Evolutionary conservation across 2,113 vertebrate genomes (phyloP), one percentile per base, ranked within the genome.

Genomic region (Balaeniceps rex): DNA sequence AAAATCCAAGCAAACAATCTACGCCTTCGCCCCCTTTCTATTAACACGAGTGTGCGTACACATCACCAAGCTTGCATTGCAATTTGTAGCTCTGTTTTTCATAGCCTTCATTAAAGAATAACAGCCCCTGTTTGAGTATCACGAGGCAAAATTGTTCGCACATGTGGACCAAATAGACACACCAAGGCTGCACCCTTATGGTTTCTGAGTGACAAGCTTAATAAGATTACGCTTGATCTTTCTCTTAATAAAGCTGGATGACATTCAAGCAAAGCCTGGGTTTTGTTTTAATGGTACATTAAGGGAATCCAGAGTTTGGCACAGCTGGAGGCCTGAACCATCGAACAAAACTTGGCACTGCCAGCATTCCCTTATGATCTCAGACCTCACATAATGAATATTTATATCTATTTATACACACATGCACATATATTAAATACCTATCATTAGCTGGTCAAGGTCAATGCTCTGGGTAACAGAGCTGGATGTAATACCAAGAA

Each of bases 241-340:
- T 94, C 83, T 97, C 83, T 96, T 96, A 94, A 95, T 96, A 96
- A 96, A 87, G 92, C 82, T 97, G 95, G 94, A 96, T 93, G 92
- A 96, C 92, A 78, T 93, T 96, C 94, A 97, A 94, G 83, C 54
- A 87, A 91, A 95, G 94, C 83, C 87, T 91, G 92, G 47, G 68
- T 9, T 74, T 94, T 96, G 88, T 95, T 97, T 90, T 94, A 91
- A 93, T 76, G 90, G 91, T 93, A 80, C 44, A 34, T 91, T 93
- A 94, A 95, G 87, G 83, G 87, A 97, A 86, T 33, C 71, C 88
- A 80, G 77, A 94, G 90, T 69, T 79, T 97, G 97, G 94, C 94
- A 90, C 92, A 96, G 94, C 94, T 93, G 92, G 95, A 95, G 91
- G 84, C 70, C 90, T 78, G 77, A 84, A 74, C 58, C 70, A 51